Evolutionary conservation across 2,113 vertebrate genomes (phyloP).

Genomic region (Calyptomena viridis): DNA sequence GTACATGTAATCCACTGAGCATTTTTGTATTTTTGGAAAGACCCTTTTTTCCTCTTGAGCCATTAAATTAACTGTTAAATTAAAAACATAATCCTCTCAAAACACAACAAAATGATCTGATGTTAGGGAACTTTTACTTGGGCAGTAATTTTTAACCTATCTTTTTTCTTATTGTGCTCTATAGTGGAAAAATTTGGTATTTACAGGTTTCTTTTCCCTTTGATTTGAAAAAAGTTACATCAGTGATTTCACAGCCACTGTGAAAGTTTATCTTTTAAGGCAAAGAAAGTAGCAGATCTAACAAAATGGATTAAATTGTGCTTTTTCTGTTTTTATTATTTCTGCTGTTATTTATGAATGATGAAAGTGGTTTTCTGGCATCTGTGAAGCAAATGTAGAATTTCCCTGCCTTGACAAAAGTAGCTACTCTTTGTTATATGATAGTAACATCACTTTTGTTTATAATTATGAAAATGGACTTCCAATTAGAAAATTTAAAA

Average conservation of each 20-base stretch:
- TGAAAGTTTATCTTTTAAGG: conserved; percentile 57
- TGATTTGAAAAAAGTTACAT: conserved; percentile 29
- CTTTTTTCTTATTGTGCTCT: background rate
- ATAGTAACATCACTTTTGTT: background rate
- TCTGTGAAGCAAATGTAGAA: background rate
- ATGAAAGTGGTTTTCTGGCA: conserved; percentile 27
- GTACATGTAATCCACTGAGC: background rate
- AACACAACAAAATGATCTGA: background rate
- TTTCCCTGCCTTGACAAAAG: conserved; percentile 6
- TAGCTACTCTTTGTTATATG: background rate
- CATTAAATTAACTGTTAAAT: background rate
- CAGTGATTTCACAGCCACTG: conserved; percentile 49
- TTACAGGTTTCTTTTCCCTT: conserved; percentile 21
- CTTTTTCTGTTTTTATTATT: conserved; percentile 36
- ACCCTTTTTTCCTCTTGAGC: background rate
- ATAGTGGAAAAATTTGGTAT: conserved; percentile 25
- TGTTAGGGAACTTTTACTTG: background rate
- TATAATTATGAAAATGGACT: background rate
- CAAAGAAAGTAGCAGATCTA: conserved; percentile 2
- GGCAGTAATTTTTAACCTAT: background rate
- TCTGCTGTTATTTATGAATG: conserved; percentile 54
- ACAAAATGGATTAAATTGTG: conserved; percentile 12
- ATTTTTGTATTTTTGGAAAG: background rate
- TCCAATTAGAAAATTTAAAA: background rate
- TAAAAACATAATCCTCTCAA: background rate